A percentile compares a stretch with the other conserved stretches of the same genome.
phyloP scores from a whole-genome alignment of 2,797 vertebrate genomes.

The Cichlasoma orientale region DNA sequence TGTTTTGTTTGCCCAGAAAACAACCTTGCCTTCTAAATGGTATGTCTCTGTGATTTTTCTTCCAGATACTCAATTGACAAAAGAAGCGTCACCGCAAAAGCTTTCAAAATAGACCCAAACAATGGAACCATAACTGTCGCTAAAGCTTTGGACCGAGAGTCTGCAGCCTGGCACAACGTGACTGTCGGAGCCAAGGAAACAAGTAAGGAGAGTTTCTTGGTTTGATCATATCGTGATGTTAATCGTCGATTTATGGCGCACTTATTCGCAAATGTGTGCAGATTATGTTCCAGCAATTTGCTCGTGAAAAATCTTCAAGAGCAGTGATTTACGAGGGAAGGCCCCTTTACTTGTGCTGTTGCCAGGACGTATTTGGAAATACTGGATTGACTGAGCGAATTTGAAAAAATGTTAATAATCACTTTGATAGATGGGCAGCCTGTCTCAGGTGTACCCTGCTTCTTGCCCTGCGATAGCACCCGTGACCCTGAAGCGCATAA shows the following conservation, averaged over 20 bases:
- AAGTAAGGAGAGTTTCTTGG: conserved; percentile 80
- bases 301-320: neutral
- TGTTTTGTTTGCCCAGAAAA: conserved; percentile 60
- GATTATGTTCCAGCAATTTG: neutral
- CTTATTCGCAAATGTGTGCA: conserved; percentile 14
- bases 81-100: conserved; percentile 67
- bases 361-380: neutral
- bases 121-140: conserved; percentile 87
- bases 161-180: conserved; percentile 88
- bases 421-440: neutral
- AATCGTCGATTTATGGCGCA: neutral
- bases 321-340: neutral
- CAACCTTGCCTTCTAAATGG: conserved; percentile 50
- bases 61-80: conserved; percentile 88
- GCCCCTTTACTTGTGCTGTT: neutral
- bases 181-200: conserved; percentile 88
- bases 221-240: neutral
- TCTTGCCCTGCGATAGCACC: neutral
- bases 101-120: conserved; percentile 86
- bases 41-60: conserved; percentile 43
- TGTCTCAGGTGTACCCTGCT: neutral
- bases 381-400: neutral
- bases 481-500: no score
- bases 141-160: conserved; percentile 88
- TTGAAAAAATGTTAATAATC: neutral